Evolutionary conservation across 2,797 vertebrate genomes (phyloP), one percentile per base, ranked within the genome.

Genomic region (Caiman crocodilus): DNA sequence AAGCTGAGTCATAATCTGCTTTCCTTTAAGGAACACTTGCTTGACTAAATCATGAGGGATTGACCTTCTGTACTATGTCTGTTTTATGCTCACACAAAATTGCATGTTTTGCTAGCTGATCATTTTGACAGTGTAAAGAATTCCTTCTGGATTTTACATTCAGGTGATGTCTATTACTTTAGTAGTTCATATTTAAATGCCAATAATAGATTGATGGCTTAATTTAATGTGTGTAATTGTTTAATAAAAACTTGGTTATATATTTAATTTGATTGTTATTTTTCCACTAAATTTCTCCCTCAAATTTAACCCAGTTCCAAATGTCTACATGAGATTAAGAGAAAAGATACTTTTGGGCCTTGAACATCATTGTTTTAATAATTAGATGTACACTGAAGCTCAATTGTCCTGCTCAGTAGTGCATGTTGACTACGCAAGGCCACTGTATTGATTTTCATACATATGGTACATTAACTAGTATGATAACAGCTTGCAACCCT

Each of bases 321-420:
- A 89, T 17, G 88, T 65, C 63, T 55, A 76, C 6, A 59, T 0
- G 14, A 90, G 93, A 79, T 85, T 80, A 18, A 74, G 88, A 75
- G 74, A 83, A n/a, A 92, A 77, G 9, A 80, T 42, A 92, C 64
- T 89, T 35, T 58, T 8, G 28, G 42, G 78, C 12, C 59, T 17
- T 87, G 69, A 87, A 90, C 58, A 60, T 87, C 57, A 82, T n/a
- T 84, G 32, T 80, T 94, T 91, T 81, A 93, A 88, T 82, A 94
- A 92, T 7, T 82, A 88, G 74, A 87, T 55, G 32, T 23, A 75
- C 55, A 23, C 63, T 88, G 80, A 18, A 76, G 60, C 71, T 74
- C 2, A 10, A 81, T 71, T 84, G 81, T 79, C 77, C 75, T 61
- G 75, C 84, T 42, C 85, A 93, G n/a, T 61, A 74, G 55, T 57